Evolutionary conservation across 2,113 vertebrate genomes (phyloP), one percentile per base, ranked within the genome.

Genomic region (Ondatra zibethicus): DNA sequence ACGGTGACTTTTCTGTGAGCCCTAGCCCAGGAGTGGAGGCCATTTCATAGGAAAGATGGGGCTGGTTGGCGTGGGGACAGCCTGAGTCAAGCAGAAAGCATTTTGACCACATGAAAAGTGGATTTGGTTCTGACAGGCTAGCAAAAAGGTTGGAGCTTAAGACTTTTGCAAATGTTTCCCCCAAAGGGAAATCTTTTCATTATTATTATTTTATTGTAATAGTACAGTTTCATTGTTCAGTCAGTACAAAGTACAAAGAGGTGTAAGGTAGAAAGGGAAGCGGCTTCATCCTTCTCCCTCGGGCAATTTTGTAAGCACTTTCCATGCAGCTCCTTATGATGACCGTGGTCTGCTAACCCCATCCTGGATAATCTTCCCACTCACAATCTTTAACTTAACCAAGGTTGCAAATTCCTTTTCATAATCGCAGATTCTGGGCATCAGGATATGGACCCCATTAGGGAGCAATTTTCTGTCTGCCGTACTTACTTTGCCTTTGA

Each of bases 181-280:
- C 65, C 42, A 88, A 88, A 33, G 16, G 27, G 31, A 31, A 55
- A 63, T 95, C 39, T 17, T 70, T 75, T 81, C 31, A 9, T 21
- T 45, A 14, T 70, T 94, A 27, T 77, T 97, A 86, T 50, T 92
- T 86, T 39, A 76, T 63, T 96, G 25, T 33, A 76, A 11, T 65
- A 65, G 25, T 50, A 61, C 3, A 33, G 55, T 33, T 21, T 84
- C 88, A 31, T 50, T 55, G 25, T 68, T 31, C 10, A 39, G 2
- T 80, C 31, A 47, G 19, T 47, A 47, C 36, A 61, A 68, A 84
- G 31, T 50, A 33, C 77, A 80, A 55, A 39, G 36, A 86, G 58
- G 45, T 89, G 7, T 16, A 52, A 36, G 21, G 76, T 89, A 27
- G 31, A 52, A 36, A 36, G 25, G 29, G 36, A 92, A 84, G 61